A percentile compares a stretch with the other conserved stretches of the same genome.
These are phyloP conservation scores for Congeria kusceri DNA, from an alignment of 2,888 invertebrate genomes.

Conservation along the genomic window DNA sequence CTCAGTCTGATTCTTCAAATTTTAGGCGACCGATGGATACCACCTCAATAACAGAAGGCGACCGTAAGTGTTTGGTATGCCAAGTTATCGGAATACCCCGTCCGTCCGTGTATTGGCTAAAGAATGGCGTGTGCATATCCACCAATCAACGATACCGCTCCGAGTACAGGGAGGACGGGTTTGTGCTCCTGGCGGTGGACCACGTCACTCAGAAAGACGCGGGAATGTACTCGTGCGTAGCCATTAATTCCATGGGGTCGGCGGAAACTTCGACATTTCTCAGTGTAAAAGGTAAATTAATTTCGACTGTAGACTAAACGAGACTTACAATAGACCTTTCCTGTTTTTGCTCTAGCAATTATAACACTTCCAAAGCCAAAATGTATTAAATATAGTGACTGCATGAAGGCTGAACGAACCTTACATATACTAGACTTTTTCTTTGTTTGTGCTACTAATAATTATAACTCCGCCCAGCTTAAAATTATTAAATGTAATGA, in stretches of 20 bases:
- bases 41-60: slow-evolving; percentile 76
- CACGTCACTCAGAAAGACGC: slow-evolving; percentile 80
- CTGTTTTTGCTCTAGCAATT: background rate
- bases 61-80: slow-evolving; percentile 83
- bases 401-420: too few relatives aligned
- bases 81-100: slow-evolving; percentile 83
- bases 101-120: slow-evolving; percentile 84
- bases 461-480: too few relatives aligned
- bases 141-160: slow-evolving; percentile 75
- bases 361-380: background rate
- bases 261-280: slow-evolving; percentile 84
- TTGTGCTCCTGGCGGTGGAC: slow-evolving; percentile 81
- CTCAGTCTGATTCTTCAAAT: background rate
- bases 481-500: too few relatives aligned
- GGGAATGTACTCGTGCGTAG: slow-evolving; percentile 83
- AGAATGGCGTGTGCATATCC: slow-evolving; percentile 82
- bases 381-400: too few relatives aligned
- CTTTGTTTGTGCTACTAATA: too few relatives aligned
- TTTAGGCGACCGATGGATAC: slow-evolving; percentile 13
- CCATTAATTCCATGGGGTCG: slow-evolving; percentile 84
- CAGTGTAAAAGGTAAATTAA: slow-evolving; percentile 80
- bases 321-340: background rate
- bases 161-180: slow-evolving; percentile 76
- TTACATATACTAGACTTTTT: too few relatives aligned
- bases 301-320: background rate